A percentile compares a stretch with the other conserved stretches of the same genome.
These are phyloP conservation scores for Bradypodion pumilum DNA, from an alignment of 2,797 vertebrate species.

Conservation along the genomic window DNA sequence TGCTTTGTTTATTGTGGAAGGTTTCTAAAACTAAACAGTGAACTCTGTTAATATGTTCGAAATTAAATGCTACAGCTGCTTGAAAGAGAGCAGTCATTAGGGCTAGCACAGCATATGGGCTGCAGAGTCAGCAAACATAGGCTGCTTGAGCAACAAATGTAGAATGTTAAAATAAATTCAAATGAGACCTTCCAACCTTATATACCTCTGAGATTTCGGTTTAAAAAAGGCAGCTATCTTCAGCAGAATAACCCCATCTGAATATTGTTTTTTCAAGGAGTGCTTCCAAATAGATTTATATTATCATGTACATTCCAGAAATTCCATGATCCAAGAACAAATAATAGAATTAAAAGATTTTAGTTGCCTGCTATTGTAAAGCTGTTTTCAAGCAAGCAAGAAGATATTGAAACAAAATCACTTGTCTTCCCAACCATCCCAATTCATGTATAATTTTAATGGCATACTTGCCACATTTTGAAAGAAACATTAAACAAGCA, in stretches of 20 bases:
- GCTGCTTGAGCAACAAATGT: conserved; percentile 60
- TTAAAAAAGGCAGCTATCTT: conserved; percentile 70
- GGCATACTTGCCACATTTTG: too few relatives aligned
- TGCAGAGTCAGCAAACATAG: conserved; percentile 56
- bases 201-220: conserved; percentile 57
- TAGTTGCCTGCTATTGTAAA: conserved; percentile 24
- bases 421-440: too few relatives aligned
- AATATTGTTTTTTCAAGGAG: conserved; percentile 60
- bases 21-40: conserved; percentile 64
- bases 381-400: conserved; percentile 51
- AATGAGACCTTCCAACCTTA: conserved; percentile 65
- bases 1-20: conserved; percentile 56
- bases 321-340: conserved; percentile 64
- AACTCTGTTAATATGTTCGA: conserved; percentile 65
- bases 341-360: conserved; percentile 60
- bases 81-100: conserved; percentile 36
- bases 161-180: conserved; percentile 66
- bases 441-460: too few relatives aligned
- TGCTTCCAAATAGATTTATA: conserved; percentile 67
- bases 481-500: too few relatives aligned
- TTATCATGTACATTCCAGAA: conserved; percentile 68
- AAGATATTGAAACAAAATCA: neutral
- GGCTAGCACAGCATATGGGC: conserved; percentile 39
- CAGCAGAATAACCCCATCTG: conserved; percentile 54
- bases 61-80: conserved; percentile 57